A percentile compares a stretch with the other conserved stretches of the same genome.
Conservation (phyloP, 2,797 vertebrate species). For the Smutsia gigantea region DNA sequence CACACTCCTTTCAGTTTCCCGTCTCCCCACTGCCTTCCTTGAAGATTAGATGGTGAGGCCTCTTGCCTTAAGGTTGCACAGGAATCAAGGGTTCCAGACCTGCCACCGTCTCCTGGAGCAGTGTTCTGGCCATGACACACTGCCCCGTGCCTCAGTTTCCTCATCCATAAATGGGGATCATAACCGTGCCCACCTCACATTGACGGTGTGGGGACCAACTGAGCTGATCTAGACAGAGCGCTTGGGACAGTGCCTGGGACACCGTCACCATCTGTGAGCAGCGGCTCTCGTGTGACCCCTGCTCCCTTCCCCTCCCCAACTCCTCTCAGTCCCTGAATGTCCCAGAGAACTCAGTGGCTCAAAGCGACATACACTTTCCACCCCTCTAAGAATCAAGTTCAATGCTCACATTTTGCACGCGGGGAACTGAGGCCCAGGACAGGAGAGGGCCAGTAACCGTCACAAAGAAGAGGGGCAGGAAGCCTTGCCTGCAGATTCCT, state of each 20-base stretch:
- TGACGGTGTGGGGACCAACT: neutral
- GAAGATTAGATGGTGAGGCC: neutral
- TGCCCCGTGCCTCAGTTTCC: neutral
- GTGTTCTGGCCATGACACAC: neutral
- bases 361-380: neutral
- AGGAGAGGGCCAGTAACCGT: neutral
- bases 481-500: neutral
- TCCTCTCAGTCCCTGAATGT: neutral
- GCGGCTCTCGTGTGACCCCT: neutral
- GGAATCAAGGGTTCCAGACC: neutral
- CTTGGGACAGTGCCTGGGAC: neutral
- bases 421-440: neutral
- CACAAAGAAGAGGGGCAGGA: neutral
- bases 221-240: accelerated
- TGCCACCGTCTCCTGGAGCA: neutral
- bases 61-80: neutral
- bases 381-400: neutral
- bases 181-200: neutral
- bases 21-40: neutral
- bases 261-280: neutral
- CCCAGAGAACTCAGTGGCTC: neutral
- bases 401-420: accelerated
- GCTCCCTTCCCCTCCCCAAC: neutral
- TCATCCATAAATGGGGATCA: neutral
- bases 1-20: neutral